phyloP scores from a whole-genome alignment of 1,140 invertebrate genomes.

The Dryas iulia region DNA sequence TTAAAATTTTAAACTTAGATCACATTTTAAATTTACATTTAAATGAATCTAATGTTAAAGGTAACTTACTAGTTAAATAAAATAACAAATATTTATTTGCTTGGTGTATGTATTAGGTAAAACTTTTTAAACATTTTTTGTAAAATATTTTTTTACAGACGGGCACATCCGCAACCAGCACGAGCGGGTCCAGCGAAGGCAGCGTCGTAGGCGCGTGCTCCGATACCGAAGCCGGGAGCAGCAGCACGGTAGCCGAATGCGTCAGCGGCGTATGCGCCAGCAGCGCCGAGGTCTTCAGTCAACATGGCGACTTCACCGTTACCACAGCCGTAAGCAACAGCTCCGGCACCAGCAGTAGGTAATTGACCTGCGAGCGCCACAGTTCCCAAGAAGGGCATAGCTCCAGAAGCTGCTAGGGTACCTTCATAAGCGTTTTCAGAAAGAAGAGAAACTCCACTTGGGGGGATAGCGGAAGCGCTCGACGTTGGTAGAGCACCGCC shows the following conservation, averaged over 20 bases:
- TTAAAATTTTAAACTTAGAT: no score
- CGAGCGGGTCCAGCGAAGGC: neutral
- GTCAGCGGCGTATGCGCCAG: neutral
- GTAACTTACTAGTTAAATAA: no score
- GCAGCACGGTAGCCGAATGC: no score
- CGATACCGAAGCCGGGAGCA: neutral
- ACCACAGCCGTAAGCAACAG: neutral
- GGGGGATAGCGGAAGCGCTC: neutral
- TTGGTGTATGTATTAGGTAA: no score
- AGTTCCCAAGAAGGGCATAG: neutral
- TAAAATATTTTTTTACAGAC: no score
- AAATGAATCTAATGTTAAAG: no score
- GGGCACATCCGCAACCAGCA: conserved; percentile 8
- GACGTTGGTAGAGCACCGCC: conserved; percentile 3
- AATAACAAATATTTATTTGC: no score
- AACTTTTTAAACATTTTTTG: no score
- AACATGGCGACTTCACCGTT: neutral
- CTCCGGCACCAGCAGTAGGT: neutral
- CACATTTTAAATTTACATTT: no score
- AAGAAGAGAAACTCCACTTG: conserved; percentile 4
- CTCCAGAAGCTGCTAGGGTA: neutral
- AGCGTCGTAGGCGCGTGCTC: neutral
- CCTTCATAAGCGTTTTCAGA: conserved; percentile 9
- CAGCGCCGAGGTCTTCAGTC: neutral
- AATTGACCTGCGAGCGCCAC: no score